These are phyloP conservation scores for Ips typographus DNA, from an alignment of 1,140 invertebrate genomes.

Conservation along the genomic window DNA sequence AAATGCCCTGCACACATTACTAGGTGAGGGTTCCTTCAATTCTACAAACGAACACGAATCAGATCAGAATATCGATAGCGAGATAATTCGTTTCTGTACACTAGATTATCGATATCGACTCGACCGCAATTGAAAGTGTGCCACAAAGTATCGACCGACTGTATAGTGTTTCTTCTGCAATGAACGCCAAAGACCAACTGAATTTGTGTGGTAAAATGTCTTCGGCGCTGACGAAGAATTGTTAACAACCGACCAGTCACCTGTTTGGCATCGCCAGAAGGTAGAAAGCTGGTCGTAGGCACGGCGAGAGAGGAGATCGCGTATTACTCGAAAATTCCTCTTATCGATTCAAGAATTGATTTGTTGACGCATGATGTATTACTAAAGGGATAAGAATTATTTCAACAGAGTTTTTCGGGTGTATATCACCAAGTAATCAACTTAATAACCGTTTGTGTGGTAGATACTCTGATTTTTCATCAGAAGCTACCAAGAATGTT, in stretches of 20 bases:
- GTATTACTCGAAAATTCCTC: constrained; percentile 23
- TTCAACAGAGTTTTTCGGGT: too few relatives aligned
- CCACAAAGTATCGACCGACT: constrained; percentile 7
- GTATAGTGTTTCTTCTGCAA: constrained; percentile 14
- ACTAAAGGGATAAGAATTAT: too few relatives aligned
- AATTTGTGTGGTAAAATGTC: constrained; percentile 29
- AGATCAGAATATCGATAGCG: background rate
- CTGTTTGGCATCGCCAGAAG: constrained; percentile 35
- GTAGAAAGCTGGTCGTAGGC: constrained; percentile 31
- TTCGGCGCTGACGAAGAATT: constrained; percentile 29
- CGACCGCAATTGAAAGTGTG: constrained; percentile 26
- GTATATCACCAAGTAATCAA: too few relatives aligned
- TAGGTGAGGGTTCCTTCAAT: background rate
- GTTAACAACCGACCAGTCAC: constrained; percentile 24
- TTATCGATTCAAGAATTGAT: constrained; percentile 18
- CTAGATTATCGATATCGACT: constrained; percentile 4
- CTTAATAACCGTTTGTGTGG: too few relatives aligned
- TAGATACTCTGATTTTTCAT: too few relatives aligned
- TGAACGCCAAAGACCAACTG: constrained; percentile 29
- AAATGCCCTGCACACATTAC: constrained; percentile 15
- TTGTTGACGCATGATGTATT: too few relatives aligned
- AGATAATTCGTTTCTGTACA: constrained; percentile 4
- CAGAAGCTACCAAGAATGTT: too few relatives aligned
- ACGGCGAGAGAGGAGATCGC: constrained; percentile 25
- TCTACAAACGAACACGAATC: background rate